Evolutionary conservation across 2,113 vertebrate species (phyloP).

Genomic region (Speoplatyrhinus poulsoni): DNA sequence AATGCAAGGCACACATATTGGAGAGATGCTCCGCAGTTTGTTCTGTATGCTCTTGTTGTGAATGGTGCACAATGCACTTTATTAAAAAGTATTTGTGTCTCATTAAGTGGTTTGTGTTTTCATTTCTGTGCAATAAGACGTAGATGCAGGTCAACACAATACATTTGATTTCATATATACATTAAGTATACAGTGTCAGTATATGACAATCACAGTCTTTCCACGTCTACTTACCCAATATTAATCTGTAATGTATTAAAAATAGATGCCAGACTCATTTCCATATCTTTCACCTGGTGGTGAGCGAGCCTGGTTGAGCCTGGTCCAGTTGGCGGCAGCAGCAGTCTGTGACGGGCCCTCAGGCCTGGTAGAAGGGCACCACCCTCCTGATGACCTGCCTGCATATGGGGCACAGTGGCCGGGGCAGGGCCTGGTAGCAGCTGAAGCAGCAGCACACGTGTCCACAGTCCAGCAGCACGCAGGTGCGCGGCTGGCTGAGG

Average conservation of each 20-base stretch:
- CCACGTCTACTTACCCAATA: no score
- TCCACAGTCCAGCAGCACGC: constrained; percentile 82
- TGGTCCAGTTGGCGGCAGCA: constrained; percentile 5
- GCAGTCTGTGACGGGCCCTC: constrained; percentile 11
- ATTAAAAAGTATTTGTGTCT: no score
- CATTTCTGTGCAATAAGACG: background rate
- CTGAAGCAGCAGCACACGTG: constrained; percentile 87
- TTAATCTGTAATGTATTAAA: no score
- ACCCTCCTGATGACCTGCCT: constrained; percentile 78
- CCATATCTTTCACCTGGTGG: background rate
- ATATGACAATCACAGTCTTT: no score
- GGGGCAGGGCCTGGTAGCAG: constrained; percentile 82
- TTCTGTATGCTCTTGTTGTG: no score
- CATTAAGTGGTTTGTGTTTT: background rate
- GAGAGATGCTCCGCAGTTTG: no score
- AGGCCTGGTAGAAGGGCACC: constrained; percentile 81
- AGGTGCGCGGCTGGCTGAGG: constrained; percentile 75
- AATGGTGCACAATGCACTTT: no score
- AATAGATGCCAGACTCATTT: no score
- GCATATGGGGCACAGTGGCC: constrained; percentile 83
- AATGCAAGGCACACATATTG: no score
- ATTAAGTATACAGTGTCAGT: no score
- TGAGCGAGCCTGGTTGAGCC: background rate
- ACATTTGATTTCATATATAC: no score
- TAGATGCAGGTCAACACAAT: background rate